phyloP scores from a whole-genome alignment of 2,113 vertebrate species.

The Clinocottus analis region DNA sequence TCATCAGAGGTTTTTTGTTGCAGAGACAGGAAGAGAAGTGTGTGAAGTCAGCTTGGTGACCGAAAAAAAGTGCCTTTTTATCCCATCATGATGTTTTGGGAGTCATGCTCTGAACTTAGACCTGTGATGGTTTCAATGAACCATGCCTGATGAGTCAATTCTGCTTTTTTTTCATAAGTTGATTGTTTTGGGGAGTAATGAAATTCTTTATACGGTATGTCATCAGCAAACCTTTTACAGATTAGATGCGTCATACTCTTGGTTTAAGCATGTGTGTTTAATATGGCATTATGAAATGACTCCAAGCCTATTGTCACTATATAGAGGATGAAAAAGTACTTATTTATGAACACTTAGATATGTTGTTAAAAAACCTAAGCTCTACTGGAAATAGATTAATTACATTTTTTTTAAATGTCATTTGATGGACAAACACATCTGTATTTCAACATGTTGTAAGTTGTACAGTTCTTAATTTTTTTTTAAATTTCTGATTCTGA shows the following conservation, averaged over 20 bases:
- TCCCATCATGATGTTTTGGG: constrained; percentile 37
- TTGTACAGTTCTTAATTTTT: too few relatives aligned
- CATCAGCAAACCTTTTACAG: constrained; percentile 40
- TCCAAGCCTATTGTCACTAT: constrained; percentile 11
- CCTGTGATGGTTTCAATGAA: constrained; percentile 15
- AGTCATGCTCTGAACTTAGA: constrained; percentile 32
- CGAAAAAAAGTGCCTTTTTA: constrained; percentile 56
- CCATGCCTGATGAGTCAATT: constrained; percentile 37
- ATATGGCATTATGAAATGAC: not conserved
- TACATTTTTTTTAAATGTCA: not conserved
- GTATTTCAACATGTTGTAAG: not conserved
- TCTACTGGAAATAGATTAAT: not conserved
- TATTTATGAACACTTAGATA: not conserved
- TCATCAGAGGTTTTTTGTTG: constrained; percentile 56
- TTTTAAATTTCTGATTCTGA: too few relatives aligned
- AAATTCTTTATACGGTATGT: constrained; percentile 38
- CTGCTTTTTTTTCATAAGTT: constrained; percentile 28
- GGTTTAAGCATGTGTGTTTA: not conserved
- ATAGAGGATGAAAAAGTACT: not conserved
- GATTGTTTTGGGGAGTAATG: constrained; percentile 37
- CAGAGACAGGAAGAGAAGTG: constrained; percentile 24
- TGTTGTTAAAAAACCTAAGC: not conserved
- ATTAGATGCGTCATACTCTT: constrained; percentile 17
- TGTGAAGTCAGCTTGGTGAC: constrained; percentile 23
- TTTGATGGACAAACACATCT: not conserved